Percentiles rank a stretch among this genome's conserved stretches.
Conservation (phyloP, 2,113 vertebrate species). For the Atherinomorus stipes region DNA sequence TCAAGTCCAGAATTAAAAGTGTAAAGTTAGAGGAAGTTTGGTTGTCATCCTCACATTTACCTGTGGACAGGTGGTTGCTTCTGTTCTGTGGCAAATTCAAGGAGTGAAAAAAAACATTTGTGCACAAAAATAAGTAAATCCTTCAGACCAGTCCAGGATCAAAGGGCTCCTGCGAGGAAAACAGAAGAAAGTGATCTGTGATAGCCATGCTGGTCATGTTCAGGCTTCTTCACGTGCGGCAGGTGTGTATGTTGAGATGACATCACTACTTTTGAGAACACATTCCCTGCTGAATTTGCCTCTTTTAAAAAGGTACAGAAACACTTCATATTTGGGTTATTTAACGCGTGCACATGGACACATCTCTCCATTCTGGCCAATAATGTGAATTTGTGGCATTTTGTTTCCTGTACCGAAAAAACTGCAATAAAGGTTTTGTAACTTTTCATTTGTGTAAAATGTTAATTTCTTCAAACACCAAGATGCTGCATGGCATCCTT, state of each 20-base stretch:
- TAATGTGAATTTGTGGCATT: constrained; percentile 37
- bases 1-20: constrained; percentile 7
- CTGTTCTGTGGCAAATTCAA: background rate
- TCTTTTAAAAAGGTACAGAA: background rate
- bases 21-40: too few species aligned
- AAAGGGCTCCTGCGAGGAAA: constrained; percentile 15
- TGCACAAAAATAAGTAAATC: background rate
- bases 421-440: constrained; percentile 83
- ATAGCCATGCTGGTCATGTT: background rate
- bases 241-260: background rate
- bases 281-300: constrained; percentile 6
- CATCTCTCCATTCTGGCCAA: constrained; percentile 10
- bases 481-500: background rate
- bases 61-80: background rate
- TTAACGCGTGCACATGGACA: background rate
- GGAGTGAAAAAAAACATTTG: background rate
- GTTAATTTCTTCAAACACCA: too few species aligned
- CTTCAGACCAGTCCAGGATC: background rate
- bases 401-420: constrained; percentile 56
- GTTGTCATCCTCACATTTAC: too few species aligned
- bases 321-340: background rate
- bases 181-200: background rate
- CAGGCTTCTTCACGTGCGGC: too few species aligned
- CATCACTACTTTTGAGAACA: background rate
- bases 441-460: constrained; percentile 59